phyloP scores from a whole-genome alignment of 1,140 invertebrate genomes.

The Lucilia cuprina region DNA sequence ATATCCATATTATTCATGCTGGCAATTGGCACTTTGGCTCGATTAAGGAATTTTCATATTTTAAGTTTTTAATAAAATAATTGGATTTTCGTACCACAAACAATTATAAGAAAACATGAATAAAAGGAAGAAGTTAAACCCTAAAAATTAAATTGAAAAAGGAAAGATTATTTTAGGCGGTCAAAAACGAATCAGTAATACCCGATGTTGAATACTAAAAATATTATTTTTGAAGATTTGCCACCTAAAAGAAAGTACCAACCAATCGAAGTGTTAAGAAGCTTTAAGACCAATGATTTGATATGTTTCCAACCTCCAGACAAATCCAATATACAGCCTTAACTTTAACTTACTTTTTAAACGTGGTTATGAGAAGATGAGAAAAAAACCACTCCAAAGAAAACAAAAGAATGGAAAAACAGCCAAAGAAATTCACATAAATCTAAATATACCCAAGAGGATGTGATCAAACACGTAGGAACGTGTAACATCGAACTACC shows the following conservation, averaged over 20 bases:
- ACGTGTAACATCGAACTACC: conserved; percentile 17
- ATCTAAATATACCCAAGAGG: conserved; percentile 35
- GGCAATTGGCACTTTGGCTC: neutral
- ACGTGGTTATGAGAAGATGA: neutral
- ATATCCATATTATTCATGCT: neutral
- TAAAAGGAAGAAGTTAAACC: neutral
- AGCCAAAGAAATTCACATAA: conserved; percentile 20
- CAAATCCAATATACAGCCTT: no score
- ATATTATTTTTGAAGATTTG: no score
- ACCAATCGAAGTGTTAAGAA: no score
- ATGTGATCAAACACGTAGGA: conserved; percentile 26
- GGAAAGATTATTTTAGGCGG: neutral
- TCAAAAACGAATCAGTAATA: neutral
- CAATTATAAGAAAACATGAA: neutral
- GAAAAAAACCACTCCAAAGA: no score
- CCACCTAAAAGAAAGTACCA: no score
- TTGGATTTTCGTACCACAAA: neutral
- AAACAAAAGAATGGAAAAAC: neutral
- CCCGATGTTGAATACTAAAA: no score
- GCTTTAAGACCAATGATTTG: no score
- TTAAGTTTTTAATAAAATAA: neutral
- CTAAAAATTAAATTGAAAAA: no score
- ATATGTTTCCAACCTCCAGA: no score
- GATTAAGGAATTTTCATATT: conserved; percentile 15
- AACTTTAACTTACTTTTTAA: no score